Evolutionary conservation across 2,888 invertebrate species (phyloP).

Genomic region (Chorisops tibialis): DNA sequence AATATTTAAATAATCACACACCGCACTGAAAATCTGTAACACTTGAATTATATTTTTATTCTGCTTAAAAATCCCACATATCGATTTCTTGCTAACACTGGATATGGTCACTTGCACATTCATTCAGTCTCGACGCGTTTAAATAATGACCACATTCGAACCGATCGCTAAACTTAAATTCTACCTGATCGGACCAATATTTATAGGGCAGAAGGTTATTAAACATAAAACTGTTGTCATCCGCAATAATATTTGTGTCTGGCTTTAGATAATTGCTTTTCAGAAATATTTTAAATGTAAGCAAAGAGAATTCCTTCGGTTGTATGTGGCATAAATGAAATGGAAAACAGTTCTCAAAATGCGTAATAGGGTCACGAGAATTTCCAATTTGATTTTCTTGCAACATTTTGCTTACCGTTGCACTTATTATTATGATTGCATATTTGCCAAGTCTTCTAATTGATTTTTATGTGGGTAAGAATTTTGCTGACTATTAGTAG

Average conservation of each 20-base stretch:
- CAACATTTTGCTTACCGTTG: not conserved
- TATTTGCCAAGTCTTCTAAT: not conserved
- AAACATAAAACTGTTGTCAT: no score
- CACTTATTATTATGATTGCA: not conserved
- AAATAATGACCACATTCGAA: constrained; percentile 1
- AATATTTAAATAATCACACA: not conserved
- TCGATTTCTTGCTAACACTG: no score
- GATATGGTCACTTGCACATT: no score
- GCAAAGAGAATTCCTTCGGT: no score
- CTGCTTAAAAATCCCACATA: not conserved
- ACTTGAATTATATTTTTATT: not conserved
- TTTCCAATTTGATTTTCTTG: not conserved
- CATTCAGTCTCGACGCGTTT: not conserved
- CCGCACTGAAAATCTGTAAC: not conserved
- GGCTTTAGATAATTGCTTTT: no score
- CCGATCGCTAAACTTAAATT: constrained; percentile 6
- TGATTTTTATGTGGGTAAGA: constrained; percentile 33
- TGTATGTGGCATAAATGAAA: no score
- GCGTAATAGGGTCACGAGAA: constrained; percentile 12
- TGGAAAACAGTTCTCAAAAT: not conserved
- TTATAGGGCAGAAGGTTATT: constrained; percentile 3
- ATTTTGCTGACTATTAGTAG: constrained; percentile 46
- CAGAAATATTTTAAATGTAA: no score
- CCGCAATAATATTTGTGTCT: no score
- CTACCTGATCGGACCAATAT: not conserved